Percentiles rank a stretch among this genome's conserved stretches.
phyloP scores from a whole-genome alignment of 2,888 invertebrate genomes.

The Julus scandinavius region DNA sequence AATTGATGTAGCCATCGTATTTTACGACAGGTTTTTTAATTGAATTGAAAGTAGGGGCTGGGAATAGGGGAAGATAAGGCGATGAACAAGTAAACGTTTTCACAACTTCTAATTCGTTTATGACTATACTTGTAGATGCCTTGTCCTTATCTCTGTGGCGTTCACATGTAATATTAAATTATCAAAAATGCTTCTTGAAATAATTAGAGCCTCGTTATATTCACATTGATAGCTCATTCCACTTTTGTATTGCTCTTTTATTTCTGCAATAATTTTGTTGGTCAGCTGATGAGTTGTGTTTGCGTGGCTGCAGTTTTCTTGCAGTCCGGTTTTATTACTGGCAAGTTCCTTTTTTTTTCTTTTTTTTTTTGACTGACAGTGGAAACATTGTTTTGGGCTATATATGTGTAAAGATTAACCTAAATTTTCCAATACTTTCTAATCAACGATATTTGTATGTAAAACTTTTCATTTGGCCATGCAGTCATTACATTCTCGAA shows the following conservation, averaged over 20 bases:
- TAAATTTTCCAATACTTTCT: background rate
- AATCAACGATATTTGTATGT: background rate
- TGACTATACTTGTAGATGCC: conserved; percentile 30
- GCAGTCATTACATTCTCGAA: background rate
- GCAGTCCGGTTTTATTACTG: background rate
- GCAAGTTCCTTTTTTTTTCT: background rate
- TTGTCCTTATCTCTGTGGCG: background rate
- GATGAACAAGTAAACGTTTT: background rate
- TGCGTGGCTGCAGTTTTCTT: background rate
- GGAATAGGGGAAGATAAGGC: background rate
- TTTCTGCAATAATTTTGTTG: background rate
- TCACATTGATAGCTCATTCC: conserved; percentile 27
- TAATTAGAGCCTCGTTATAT: background rate
- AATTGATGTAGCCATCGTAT: background rate
- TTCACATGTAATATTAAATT: background rate
- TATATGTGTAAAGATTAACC: background rate
- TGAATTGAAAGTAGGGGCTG: background rate
- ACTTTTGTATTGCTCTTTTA: background rate
- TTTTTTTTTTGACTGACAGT: background rate
- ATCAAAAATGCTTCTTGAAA: background rate
- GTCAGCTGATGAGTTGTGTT: background rate
- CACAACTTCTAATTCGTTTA: conserved; percentile 5
- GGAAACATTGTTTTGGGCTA: background rate
- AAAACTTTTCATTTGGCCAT: background rate
- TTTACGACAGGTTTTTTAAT: background rate